Evolutionary conservation across 1,140 invertebrate species (phyloP), one percentile per base, ranked within the genome.

Genomic region (Cecropterus lyciades): DNA sequence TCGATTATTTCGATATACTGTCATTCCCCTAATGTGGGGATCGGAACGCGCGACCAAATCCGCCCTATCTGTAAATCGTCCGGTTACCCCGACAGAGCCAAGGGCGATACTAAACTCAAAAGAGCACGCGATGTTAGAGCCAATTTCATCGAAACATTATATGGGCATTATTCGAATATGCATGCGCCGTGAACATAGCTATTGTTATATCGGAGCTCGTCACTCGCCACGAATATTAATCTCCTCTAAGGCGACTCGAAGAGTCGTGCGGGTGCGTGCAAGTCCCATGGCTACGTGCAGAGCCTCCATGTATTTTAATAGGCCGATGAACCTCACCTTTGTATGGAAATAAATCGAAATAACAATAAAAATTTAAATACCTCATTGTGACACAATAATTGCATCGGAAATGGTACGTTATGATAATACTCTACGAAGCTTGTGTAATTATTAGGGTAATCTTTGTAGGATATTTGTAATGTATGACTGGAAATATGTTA

Each of bases 141-240:
- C 85, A 82, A 88, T 89, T 85, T 84, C 79, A 88, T 87, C 82
- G 84, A 77, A 89, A 85, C 89, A 88, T 88, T 87, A 86, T 89
- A 90, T 87, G 87, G 89, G 80, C 80, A 90, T 91, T 91, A 89
- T 86, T 86, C 82, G 80, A 85, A 89, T 89, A 90, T 87, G 86
- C 89, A 88, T 84, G 85, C 84, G 86, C 79, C 78, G 83, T 83
- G 83, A 80, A 75, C 79, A 73, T 71, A 71, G 67, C 81, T 79
- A 89, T 85, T 85, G 85, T 91, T 84, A 76, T 82, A 83, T 81
- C 66, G 72, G 73, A 77, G 69, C 73, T 79, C 70, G 80, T 73
- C 79, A 81, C 86, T 69, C 82, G 84, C 75, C 69, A 72, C 59
- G 89, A 89, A 91, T 91, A 91, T 90, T 91, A 90, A 91, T 90